These are phyloP conservation scores for Crocuta crocuta DNA, from an alignment of 2,113 vertebrate genomes.

Conservation along the genomic window DNA sequence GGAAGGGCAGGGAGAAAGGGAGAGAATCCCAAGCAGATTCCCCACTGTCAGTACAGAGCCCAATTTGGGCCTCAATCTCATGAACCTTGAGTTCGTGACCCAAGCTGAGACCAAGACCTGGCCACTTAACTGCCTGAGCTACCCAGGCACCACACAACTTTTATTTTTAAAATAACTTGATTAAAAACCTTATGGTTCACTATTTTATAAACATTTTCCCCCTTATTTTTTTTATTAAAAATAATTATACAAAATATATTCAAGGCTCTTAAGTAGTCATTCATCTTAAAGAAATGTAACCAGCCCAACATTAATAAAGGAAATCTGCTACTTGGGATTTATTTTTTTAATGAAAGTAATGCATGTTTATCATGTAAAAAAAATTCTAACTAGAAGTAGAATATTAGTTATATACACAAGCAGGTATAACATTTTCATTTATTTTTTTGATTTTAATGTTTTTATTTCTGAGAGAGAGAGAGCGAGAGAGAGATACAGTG, in stretches of 20 bases:
- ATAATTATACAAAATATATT: neutral
- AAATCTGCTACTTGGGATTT: neutral
- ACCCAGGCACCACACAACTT: too few relatives aligned
- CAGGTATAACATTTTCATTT: neutral
- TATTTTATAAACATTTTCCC: neutral
- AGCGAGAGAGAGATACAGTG: too few relatives aligned
- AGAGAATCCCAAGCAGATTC: too few relatives aligned
- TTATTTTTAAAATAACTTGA: neutral
- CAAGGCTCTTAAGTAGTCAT: neutral
- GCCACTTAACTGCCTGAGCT: too few relatives aligned
- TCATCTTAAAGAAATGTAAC: neutral
- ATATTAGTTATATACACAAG: neutral
- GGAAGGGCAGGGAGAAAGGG: too few relatives aligned
- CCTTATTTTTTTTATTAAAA: neutral
- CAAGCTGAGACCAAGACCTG: too few relatives aligned
- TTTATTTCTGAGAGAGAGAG: too few relatives aligned
- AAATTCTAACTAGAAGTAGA: neutral
- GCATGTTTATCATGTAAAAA: neutral
- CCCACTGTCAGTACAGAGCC: too few relatives aligned
- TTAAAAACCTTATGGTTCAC: neutral
- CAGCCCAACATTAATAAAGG: neutral
- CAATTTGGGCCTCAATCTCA: too few relatives aligned
- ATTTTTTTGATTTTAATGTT: neutral
- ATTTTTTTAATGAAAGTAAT: neutral
- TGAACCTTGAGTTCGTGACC: too few relatives aligned